phyloP scores from a whole-genome alignment of 2,113 vertebrate genomes.

The Tragelaphus buxtoni region DNA sequence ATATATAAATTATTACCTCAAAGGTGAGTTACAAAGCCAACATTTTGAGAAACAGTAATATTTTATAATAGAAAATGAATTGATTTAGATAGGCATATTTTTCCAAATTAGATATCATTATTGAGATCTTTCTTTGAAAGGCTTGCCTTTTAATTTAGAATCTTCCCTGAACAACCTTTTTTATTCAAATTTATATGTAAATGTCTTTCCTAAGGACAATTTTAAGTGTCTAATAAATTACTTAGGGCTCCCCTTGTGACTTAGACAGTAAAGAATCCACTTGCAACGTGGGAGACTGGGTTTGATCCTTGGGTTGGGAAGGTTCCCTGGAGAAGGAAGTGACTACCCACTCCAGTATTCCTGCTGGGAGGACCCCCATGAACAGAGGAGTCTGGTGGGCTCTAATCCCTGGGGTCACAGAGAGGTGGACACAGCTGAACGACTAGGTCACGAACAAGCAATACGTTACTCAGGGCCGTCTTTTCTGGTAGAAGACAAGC shows the following conservation, averaged over 20 bases:
- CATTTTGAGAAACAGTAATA: background rate
- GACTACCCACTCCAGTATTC: background rate
- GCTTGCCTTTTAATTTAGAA: background rate
- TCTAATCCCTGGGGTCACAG: background rate
- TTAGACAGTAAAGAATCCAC: background rate
- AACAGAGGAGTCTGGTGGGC: background rate
- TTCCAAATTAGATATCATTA: background rate
- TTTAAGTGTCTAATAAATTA: background rate
- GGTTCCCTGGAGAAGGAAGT: background rate
- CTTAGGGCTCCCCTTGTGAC: background rate
- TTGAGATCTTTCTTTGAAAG: background rate
- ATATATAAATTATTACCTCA: background rate
- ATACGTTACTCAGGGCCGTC: background rate
- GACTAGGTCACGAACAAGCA: background rate
- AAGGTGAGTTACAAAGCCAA: slow-evolving; percentile 25
- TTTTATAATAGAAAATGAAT: background rate
- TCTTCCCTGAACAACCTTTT: background rate
- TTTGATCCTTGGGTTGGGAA: background rate
- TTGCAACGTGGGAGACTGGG: background rate
- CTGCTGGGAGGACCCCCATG: background rate
- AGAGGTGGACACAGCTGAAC: background rate
- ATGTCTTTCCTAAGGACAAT: background rate
- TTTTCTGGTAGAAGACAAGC: slow-evolving; percentile 8
- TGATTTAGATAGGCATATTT: background rate
- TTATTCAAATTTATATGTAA: slow-evolving; percentile 26